Conservation (phyloP, 2,113 vertebrate species). For the Dipodomys stephensi region DNA sequence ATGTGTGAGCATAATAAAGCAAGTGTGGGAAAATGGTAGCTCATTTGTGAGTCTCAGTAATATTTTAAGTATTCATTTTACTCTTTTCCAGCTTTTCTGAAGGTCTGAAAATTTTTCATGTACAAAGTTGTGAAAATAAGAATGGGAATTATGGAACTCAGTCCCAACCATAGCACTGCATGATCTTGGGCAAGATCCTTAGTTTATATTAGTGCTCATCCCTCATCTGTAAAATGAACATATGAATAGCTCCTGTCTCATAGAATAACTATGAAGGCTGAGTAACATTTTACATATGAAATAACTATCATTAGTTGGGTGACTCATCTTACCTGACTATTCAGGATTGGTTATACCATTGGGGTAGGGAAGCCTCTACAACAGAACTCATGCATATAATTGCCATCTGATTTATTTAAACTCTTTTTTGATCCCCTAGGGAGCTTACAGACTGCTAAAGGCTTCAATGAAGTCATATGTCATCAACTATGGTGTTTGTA, state of each 20-base stretch:
- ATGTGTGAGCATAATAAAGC: background rate
- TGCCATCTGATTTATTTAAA: background rate
- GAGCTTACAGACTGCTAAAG: constrained; percentile 77
- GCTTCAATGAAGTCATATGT: constrained; percentile 64
- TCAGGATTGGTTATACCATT: background rate
- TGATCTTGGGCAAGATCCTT: background rate
- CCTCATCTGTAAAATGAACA: constrained; percentile 1
- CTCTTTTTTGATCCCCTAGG: constrained; percentile 65
- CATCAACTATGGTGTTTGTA: constrained; percentile 66
- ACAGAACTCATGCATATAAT: background rate
- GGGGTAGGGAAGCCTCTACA: background rate
- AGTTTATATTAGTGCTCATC: background rate
- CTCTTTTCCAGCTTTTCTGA: background rate
- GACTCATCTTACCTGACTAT: background rate
- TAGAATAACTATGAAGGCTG: background rate
- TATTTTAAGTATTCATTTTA: background rate
- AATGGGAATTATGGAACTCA: background rate
- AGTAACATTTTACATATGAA: background rate
- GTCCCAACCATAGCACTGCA: background rate
- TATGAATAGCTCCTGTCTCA: background rate
- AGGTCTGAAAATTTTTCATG: background rate
- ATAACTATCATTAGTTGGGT: background rate
- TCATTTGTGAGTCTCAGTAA: background rate
- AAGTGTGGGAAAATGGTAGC: background rate
- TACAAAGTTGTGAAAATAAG: background rate